phyloP scores from a whole-genome alignment of 2,888 invertebrate species.

The Oscheius onirici region DNA sequence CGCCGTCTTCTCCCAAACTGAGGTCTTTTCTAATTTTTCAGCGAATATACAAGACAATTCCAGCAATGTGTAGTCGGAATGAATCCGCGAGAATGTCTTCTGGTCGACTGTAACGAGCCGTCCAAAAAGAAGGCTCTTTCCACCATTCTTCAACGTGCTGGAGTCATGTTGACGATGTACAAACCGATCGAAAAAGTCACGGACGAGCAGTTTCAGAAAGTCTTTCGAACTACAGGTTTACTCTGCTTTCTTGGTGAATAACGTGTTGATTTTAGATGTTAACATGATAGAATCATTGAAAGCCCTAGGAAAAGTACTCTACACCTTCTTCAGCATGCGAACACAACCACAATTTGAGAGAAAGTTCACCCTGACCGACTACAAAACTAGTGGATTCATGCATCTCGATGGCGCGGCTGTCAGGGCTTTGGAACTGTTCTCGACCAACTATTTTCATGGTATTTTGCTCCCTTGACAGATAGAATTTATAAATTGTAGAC shows the following conservation, averaged over 20 bases:
- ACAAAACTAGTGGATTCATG: constrained; percentile 57
- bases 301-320: not conserved
- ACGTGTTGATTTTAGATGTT: not conserved
- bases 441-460: constrained; percentile 50
- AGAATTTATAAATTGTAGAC: constrained; percentile 40
- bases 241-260: not conserved
- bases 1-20: constrained; percentile 49
- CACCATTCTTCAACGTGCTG: not conserved
- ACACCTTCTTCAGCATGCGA: constrained; percentile 22
- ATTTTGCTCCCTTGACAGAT: not conserved
- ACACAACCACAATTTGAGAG: constrained; percentile 10
- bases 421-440: constrained; percentile 63
- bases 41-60: constrained; percentile 3
- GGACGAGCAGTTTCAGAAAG: constrained; percentile 1
- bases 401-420: constrained; percentile 59
- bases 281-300: constrained; percentile 3
- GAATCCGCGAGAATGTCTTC: constrained; percentile 46
- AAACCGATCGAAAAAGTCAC: not conserved
- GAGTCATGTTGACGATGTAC: constrained; percentile 13
- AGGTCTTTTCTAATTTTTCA: constrained; percentile 32
- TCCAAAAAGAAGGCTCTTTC: constrained; percentile 20
- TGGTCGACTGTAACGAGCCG: constrained; percentile 26
- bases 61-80: constrained; percentile 46
- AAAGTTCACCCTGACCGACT: constrained; percentile 46
- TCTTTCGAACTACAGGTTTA: not conserved